phyloP scores from a whole-genome alignment of 2,797 vertebrate species.

The Garrulus glandarius region DNA sequence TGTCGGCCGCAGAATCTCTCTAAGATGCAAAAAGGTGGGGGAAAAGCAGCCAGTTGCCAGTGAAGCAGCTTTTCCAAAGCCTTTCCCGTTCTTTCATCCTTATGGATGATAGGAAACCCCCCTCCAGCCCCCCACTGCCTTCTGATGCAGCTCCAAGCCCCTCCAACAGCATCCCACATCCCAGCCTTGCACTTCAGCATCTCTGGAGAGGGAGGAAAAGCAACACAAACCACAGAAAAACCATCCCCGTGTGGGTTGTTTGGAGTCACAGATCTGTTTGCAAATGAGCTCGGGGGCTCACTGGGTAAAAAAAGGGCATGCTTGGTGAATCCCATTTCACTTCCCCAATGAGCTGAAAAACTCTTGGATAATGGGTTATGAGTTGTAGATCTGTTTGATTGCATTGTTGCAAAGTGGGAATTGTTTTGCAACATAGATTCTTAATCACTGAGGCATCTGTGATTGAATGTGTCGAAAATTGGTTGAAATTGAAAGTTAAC shows the following conservation, averaged over 20 bases:
- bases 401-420: constrained; percentile 83
- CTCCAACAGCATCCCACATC: neutral
- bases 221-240: neutral
- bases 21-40: neutral
- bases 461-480: constrained; percentile 82
- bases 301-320: constrained; percentile 50
- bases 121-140: neutral
- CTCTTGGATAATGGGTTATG: constrained; percentile 77
- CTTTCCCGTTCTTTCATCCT: neutral
- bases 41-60: neutral
- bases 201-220: neutral
- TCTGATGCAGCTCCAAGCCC: neutral
- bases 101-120: neutral
- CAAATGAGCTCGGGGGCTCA: constrained; percentile 71
- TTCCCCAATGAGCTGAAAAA: constrained; percentile 77
- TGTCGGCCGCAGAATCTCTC: rapidly evolving
- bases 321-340: constrained; percentile 77
- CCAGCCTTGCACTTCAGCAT: neutral
- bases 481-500: constrained; percentile 83
- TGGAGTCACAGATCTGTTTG: constrained; percentile 64
- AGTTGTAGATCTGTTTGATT: constrained; percentile 84
- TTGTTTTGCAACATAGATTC: constrained; percentile 85
- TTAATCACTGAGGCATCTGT: constrained; percentile 83
- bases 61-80: neutral
- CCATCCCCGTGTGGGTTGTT: constrained; percentile 28